Evolutionary conservation across 2,888 invertebrate species (phyloP), one percentile per base, ranked within the genome.

Genomic region (Pemphredon lugubris): DNA sequence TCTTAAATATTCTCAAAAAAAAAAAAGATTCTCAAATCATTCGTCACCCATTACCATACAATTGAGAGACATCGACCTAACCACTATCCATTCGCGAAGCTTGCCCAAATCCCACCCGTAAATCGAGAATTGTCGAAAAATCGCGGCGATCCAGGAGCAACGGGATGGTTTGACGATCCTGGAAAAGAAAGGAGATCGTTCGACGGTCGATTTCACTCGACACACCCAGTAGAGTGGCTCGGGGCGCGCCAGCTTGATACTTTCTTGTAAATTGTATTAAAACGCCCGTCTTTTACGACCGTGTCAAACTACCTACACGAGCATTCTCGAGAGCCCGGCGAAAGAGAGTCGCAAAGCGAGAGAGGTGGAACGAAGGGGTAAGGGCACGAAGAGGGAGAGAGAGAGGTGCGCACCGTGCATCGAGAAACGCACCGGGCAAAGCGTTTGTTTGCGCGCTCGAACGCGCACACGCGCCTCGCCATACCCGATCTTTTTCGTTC

Each of bases 191-290:
- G 42, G 4, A 18, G 18, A 23, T 40, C 2, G 7, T 14, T 58
- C 20, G 32, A 9, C 39, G 65, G 18, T 70, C 60, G 74, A 74
- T 81, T 80, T 69, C 76, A 63, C 55, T 23, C 44, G 66, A 66
- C 70, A 76, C 81, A 81, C 78, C 80, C 80, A 73, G 74, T 80
- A 79, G 68, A 79, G 44, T 53, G 57, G 57, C 73, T 66, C 23
- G 68, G 69, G 69, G 59, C 76, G 65, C 64, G 78, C 69, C 73
- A 66, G 69, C 73, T 71, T 67, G 87, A 87, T 88, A 88, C 86
- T 87, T 88, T 89, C 88, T 87, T 89, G 89, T 88, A 89, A 89
- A 89, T 89, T 89, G 88, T 88, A 88, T 89, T 89, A 89, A 89
- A 89, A 89, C 85, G 87, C 83, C 79, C 86, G 86, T 84, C 87